phyloP scores from a whole-genome alignment of 1,140 invertebrate species.

The Papilio dardanus region DNA sequence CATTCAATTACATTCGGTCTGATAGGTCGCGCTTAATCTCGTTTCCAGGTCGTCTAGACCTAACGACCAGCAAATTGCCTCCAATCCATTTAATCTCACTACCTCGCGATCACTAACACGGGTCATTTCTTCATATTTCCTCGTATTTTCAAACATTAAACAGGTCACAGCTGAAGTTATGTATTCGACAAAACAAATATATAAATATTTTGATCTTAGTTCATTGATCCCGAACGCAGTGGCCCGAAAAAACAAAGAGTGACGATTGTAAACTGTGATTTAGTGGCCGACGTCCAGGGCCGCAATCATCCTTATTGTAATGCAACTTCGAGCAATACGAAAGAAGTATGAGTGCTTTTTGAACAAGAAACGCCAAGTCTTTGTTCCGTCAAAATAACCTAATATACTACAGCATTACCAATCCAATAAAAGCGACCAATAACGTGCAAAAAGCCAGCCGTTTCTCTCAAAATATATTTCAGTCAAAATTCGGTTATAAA shows the following conservation, averaged over 20 bases:
- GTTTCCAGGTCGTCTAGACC: slow-evolving; percentile 22
- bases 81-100: slow-evolving; percentile 16
- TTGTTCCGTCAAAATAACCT: neutral
- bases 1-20: slow-evolving; percentile 20
- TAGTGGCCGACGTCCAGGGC: slow-evolving; percentile 16
- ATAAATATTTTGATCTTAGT: slow-evolving; percentile 50
- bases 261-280: slow-evolving; percentile 36
- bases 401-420: too few species aligned
- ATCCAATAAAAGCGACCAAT: too few species aligned
- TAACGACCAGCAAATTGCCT: slow-evolving; percentile 31
- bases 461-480: neutral
- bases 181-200: slow-evolving; percentile 39
- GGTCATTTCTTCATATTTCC: slow-evolving; percentile 38
- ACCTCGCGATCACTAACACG: slow-evolving; percentile 37
- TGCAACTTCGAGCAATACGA: neutral
- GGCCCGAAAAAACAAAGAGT: slow-evolving; percentile 45
- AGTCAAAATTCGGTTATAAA: neutral
- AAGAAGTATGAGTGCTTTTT: neutral
- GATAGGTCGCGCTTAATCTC: slow-evolving; percentile 25
- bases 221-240: slow-evolving; percentile 45
- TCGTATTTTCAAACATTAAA: slow-evolving; percentile 37
- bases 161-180: slow-evolving; percentile 42
- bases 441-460: too few species aligned
- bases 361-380: neutral
- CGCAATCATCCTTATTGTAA: neutral